A percentile compares a stretch with the other conserved stretches of the same genome.
These are phyloP conservation scores for Brachyopa scutellaris DNA, from an alignment of 2,888 invertebrate species.

Conservation along the genomic window DNA sequence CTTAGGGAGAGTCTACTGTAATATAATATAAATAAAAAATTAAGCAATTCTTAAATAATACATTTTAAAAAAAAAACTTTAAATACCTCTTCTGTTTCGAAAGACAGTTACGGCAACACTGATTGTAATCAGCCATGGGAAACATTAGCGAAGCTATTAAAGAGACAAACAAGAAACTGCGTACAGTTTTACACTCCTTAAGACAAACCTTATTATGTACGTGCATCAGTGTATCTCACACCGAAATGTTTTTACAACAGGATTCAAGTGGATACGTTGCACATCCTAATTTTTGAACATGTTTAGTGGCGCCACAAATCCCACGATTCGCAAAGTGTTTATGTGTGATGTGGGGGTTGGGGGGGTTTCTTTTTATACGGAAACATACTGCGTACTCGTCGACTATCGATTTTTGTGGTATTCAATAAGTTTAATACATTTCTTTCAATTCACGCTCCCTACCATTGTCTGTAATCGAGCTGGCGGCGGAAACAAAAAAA, in stretches of 20 bases:
- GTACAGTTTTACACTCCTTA: conserved; percentile 23
- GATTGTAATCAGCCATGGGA: conserved; percentile 43
- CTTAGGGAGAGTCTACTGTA: no score
- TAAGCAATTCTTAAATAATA: no score
- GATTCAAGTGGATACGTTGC: conserved; percentile 44
- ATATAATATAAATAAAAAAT: no score
- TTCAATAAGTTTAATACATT: conserved; percentile 56
- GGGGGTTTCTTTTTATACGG: conserved; percentile 16
- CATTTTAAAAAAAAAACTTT: no score
- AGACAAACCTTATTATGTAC: conserved; percentile 5
- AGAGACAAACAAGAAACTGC: conserved; percentile 17
- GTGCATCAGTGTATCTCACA: conserved; percentile 37
- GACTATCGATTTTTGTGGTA: conserved; percentile 48
- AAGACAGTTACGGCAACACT: no score
- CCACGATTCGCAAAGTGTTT: conserved; percentile 16
- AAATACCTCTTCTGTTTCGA: no score
- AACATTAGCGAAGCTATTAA: conserved; percentile 4
- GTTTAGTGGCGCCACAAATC: conserved; percentile 61
- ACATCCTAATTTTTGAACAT: conserved; percentile 51
- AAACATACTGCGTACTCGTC: neutral
- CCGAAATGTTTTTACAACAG: conserved; percentile 43
- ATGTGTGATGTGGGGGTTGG: no score
- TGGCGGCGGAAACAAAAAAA: conserved; percentile 2
- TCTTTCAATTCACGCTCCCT: conserved; percentile 24
- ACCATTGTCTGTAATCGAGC: conserved; percentile 33